Evolutionary conservation across 2,888 invertebrate genomes (phyloP).

Genomic region (Lepidochrysops patricia): DNA sequence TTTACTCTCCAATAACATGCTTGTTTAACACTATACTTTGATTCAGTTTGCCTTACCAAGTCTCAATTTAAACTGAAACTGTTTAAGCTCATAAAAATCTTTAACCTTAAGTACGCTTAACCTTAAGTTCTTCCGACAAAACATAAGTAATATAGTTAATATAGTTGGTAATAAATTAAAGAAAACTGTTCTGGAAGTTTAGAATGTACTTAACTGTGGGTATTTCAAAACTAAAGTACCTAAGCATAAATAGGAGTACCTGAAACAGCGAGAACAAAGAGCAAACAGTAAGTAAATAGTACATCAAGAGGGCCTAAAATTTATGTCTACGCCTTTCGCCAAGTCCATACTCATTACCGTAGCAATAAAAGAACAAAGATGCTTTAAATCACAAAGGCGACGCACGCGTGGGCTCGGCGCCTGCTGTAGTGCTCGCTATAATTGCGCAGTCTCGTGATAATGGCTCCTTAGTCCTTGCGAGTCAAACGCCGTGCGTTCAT

Average conservation of each 20-base stretch:
- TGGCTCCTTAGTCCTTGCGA: neutral
- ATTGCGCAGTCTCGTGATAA: neutral
- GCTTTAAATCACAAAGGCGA: neutral
- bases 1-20: neutral
- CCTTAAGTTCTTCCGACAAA: neutral
- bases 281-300: neutral
- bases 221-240: no score
- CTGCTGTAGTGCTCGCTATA: neutral
- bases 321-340: neutral
- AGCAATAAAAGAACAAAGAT: neutral
- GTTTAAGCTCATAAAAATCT: no score
- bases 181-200: no score
- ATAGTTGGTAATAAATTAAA: no score
- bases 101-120: no score
- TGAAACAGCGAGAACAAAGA: neutral
- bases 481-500: neutral
- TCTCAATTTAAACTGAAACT: neutral
- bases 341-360: slow-evolving; percentile 1
- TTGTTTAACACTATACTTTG: neutral
- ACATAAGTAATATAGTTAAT: no score
- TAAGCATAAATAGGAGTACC: no score
- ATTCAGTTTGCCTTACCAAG: neutral
- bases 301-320: neutral
- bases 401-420: neutral
- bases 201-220: no score